Evolutionary conservation across 1,140 invertebrate species (phyloP).

Genomic region (Branchinecta lynchi): DNA sequence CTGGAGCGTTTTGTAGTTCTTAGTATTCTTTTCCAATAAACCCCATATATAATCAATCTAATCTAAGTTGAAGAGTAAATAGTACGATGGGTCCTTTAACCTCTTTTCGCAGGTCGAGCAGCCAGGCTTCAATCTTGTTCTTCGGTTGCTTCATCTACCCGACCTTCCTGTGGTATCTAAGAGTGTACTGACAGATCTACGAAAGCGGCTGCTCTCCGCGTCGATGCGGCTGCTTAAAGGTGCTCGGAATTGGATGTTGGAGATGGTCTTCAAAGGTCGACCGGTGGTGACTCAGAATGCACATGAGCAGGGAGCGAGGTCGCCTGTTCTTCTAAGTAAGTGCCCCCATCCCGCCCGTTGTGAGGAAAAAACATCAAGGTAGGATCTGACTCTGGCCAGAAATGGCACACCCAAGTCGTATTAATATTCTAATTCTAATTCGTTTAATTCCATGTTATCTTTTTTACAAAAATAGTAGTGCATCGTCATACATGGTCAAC

Average conservation of each 20-base stretch:
- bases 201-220: slow-evolving; percentile 63
- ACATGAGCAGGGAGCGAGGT: slow-evolving; percentile 53
- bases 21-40: no score
- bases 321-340: not conserved
- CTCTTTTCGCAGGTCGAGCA: slow-evolving; percentile 54
- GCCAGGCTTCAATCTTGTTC: slow-evolving; percentile 62
- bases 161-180: slow-evolving; percentile 22
- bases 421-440: no score
- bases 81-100: no score
- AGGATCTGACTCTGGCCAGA: no score
- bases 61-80: no score
- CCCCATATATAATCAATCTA: no score
- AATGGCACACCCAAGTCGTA: no score
- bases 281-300: slow-evolving; percentile 60
- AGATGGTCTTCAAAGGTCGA: slow-evolving; percentile 74
- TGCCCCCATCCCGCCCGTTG: not conserved
- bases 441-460: no score
- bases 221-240: slow-evolving; percentile 59
- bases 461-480: no score
- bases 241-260: slow-evolving; percentile 66
- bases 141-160: slow-evolving; percentile 64
- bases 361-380: no score
- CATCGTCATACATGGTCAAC: no score
- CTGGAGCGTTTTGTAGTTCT: no score
- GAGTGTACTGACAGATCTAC: slow-evolving; percentile 44